These are phyloP conservation scores for Ypsolopha sequella DNA, from an alignment of 2,888 invertebrate genomes.

Conservation along the genomic window DNA sequence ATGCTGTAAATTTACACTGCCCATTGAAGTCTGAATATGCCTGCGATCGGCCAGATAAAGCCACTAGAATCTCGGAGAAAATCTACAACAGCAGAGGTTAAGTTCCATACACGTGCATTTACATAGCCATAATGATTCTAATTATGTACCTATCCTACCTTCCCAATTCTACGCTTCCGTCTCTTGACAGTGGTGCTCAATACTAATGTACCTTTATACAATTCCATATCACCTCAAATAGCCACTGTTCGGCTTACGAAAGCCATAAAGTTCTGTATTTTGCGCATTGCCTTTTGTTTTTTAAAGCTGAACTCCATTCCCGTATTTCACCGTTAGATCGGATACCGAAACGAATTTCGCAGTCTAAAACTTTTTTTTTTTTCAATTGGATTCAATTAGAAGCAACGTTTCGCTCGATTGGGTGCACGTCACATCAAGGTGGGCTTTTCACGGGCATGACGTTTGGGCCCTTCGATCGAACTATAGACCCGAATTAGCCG, in stretches of 20 bases:
- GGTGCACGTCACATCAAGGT: constrained; percentile 21
- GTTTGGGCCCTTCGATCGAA: constrained; percentile 23
- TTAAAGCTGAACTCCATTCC: background rate
- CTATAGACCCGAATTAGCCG: background rate
- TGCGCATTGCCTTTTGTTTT: background rate
- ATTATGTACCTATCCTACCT: too few relatives aligned
- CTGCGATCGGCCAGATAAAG: constrained; percentile 26
- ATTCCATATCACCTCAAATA: too few relatives aligned
- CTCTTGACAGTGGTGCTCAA: too few relatives aligned
- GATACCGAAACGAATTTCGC: background rate
- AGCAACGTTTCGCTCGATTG: constrained; percentile 37
- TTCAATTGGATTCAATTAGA: constrained; percentile 41
- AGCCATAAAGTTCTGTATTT: too few relatives aligned
- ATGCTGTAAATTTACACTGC: constrained; percentile 31
- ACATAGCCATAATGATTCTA: too few relatives aligned
- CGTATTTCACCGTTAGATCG: background rate
- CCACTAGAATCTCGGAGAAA: constrained; percentile 22
- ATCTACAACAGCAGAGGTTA: constrained; percentile 5
- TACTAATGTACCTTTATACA: too few relatives aligned
- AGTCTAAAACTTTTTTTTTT: constrained; percentile 20
- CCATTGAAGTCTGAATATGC: constrained; percentile 29
- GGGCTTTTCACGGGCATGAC: constrained; percentile 29
- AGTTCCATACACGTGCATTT: too few relatives aligned
- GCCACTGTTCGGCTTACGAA: too few relatives aligned
- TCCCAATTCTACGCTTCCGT: too few relatives aligned